Evolutionary conservation across 2,888 invertebrate genomes (phyloP).

Genomic region (Caenorhabditis sulstoni): DNA sequence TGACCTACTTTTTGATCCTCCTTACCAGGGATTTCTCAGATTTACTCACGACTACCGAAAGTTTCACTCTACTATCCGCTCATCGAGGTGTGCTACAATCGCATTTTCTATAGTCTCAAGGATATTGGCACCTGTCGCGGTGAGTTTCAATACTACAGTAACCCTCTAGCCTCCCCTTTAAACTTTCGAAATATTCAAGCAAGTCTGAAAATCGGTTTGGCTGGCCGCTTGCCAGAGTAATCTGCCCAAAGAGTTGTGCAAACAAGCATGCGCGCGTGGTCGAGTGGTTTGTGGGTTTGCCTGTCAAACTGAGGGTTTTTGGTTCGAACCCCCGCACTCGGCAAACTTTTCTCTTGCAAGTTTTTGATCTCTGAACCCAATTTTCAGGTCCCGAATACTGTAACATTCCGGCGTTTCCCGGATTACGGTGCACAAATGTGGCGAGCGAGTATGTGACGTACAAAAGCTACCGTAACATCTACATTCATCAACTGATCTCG

Average conservation of each 20-base stretch:
- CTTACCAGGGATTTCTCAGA: too few relatives aligned
- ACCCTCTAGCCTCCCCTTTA: too few relatives aligned
- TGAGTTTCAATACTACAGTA: background rate
- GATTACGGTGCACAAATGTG: slow-evolving; percentile 65
- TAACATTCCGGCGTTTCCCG: slow-evolving; percentile 65
- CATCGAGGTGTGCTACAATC: slow-evolving; percentile 76
- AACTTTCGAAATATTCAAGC: too few relatives aligned
- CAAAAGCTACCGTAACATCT: slow-evolving; percentile 52
- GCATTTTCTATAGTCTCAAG: slow-evolving; percentile 74
- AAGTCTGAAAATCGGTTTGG: too few relatives aligned
- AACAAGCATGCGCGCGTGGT: too few relatives aligned
- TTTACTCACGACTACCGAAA: slow-evolving; percentile 66
- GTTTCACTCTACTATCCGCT: slow-evolving; percentile 75
- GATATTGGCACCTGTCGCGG: slow-evolving; percentile 64
- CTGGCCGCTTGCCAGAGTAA: too few relatives aligned
- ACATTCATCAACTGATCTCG: slow-evolving; percentile 60
- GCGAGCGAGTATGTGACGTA: slow-evolving; percentile 59
- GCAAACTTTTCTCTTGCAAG: too few relatives aligned
- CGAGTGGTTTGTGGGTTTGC: too few relatives aligned
- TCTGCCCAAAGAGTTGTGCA: too few relatives aligned
- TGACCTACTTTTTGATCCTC: background rate
- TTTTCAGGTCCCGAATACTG: slow-evolving; percentile 69
- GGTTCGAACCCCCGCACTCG: too few relatives aligned
- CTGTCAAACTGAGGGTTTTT: too few relatives aligned
- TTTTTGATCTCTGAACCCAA: too few relatives aligned